Conservation (phyloP, 2,113 vertebrate genomes). For the Pelecanoides urinatrix region DNA sequence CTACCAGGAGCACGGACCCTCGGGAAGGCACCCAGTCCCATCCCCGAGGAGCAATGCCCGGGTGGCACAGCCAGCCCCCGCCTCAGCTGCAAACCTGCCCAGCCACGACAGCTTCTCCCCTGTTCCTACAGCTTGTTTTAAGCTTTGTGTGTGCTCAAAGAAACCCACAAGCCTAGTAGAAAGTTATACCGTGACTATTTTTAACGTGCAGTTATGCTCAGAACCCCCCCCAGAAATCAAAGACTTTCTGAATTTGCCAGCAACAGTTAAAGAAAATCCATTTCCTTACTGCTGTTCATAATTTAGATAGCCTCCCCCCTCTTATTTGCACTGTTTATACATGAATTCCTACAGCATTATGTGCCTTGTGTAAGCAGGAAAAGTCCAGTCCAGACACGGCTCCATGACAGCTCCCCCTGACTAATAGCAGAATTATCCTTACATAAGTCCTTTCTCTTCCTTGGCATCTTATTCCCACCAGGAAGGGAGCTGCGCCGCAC, state of each 20-base stretch:
- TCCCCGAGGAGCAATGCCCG: not conserved
- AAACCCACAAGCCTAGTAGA: not conserved
- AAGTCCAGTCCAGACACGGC: conserved; percentile 10
- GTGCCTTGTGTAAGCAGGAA: conserved; percentile 23
- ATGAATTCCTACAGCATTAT: conserved; percentile 42
- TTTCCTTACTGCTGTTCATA: not conserved
- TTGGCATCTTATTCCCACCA: not conserved
- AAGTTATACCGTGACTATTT: not conserved
- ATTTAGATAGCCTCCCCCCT: not conserved
- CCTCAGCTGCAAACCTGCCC: not conserved
- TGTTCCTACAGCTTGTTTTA: not conserved
- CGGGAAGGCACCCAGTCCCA: fast-evolving
- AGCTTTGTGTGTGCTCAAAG: not conserved
- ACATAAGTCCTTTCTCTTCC: not conserved
- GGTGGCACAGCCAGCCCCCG: not conserved
- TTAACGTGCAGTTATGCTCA: not conserved
- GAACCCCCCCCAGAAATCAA: not conserved
- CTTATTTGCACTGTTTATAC: conserved; percentile 15
- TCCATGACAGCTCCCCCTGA: conserved; percentile 13
- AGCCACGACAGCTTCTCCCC: not conserved
- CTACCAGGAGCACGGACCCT: not conserved
- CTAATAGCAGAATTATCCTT: conserved; percentile 9
- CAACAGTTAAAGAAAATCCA: not conserved
- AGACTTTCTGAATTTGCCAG: not conserved
- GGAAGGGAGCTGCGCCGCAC: not conserved